These are phyloP conservation scores for Drosophila fulvimacula DNA, from an alignment of 2,888 invertebrate species.

Conservation along the genomic window DNA sequence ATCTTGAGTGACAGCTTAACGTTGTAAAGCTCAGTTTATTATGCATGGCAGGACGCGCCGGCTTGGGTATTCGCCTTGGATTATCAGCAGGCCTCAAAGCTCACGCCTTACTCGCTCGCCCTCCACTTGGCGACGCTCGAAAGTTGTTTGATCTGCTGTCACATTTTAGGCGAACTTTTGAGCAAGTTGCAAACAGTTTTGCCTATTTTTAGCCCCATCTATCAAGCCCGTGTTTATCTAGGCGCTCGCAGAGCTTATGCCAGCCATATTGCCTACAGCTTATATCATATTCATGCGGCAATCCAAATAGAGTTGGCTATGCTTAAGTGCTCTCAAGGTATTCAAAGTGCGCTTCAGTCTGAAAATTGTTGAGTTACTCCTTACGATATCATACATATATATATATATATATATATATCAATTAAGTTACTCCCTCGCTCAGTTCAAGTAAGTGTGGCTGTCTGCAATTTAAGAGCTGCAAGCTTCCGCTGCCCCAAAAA, in stretches of 20 bases:
- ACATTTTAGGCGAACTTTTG: conserved; percentile 30
- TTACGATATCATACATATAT: neutral
- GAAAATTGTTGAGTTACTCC: neutral
- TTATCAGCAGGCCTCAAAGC: conserved; percentile 50
- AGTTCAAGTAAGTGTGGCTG: neutral
- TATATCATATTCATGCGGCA: conserved; percentile 18
- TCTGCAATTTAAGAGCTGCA: conserved; percentile 3
- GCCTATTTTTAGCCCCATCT: conserved; percentile 24
- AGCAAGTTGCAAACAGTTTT: conserved; percentile 37
- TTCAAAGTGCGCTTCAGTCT: neutral
- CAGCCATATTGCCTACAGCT: conserved; percentile 11
- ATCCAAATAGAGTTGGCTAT: neutral
- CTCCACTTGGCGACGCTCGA: conserved; percentile 9
- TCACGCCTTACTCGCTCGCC: neutral
- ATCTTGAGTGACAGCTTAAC: conserved; percentile 78
- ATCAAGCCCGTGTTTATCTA: conserved; percentile 38
- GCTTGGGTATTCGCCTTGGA: conserved; percentile 37
- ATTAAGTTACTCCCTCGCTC: neutral
- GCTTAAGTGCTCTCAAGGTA: neutral
- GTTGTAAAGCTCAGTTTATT: conserved; percentile 76
- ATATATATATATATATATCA: too few species aligned
- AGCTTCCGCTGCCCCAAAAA: conserved; percentile 6
- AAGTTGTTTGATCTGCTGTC: conserved; percentile 57
- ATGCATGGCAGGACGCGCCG: conserved; percentile 61
- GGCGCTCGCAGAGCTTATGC: conserved; percentile 11